A percentile compares a stretch with the other conserved stretches of the same genome.
Conservation (phyloP, 2,888 invertebrate species). For the Pammene fasciana region DNA sequence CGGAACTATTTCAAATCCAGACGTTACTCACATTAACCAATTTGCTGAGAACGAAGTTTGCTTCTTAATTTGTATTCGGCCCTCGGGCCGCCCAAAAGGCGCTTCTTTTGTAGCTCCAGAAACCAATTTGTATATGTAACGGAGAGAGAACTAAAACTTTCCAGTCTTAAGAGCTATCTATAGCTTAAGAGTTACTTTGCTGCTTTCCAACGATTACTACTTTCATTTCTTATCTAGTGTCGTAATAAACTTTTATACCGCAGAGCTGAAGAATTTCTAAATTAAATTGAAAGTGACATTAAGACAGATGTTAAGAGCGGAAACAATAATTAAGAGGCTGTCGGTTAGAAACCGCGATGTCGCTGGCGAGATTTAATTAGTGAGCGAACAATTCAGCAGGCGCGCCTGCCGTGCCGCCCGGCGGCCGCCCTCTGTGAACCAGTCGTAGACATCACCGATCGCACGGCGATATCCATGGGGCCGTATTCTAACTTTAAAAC, state of each 20-base stretch:
- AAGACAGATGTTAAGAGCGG: constrained; percentile 81
- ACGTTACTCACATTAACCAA: constrained; percentile 73
- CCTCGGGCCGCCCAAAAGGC: constrained; percentile 64
- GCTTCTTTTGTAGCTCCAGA: constrained; percentile 76
- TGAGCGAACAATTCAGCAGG: constrained; percentile 66
- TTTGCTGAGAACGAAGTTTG: constrained; percentile 66
- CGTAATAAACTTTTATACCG: constrained; percentile 63
- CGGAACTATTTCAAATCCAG: constrained; percentile 67
- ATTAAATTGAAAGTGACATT: constrained; percentile 79
- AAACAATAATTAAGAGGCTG: constrained; percentile 82
- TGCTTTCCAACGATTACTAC: constrained; percentile 16
- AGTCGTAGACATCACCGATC: constrained; percentile 18
- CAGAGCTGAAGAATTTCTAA: constrained; percentile 68
- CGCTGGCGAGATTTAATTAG: constrained; percentile 81
- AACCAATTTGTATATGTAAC: constrained; percentile 76
- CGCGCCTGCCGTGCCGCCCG: constrained; percentile 45
- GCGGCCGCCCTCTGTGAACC: constrained; percentile 40
- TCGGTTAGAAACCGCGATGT: constrained; percentile 78
- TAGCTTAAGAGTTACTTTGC: constrained; percentile 52
- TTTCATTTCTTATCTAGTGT: constrained; percentile 37
- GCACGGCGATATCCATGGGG: not conserved
- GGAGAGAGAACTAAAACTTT: constrained; percentile 78
- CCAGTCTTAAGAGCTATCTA: constrained; percentile 51
- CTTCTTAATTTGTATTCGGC: constrained; percentile 78
- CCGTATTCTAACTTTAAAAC: too few species aligned